A percentile compares a stretch with the other conserved stretches of the same genome.
Conservation (phyloP, 2,797 vertebrate genomes). For the Danionella dracula region DNA sequence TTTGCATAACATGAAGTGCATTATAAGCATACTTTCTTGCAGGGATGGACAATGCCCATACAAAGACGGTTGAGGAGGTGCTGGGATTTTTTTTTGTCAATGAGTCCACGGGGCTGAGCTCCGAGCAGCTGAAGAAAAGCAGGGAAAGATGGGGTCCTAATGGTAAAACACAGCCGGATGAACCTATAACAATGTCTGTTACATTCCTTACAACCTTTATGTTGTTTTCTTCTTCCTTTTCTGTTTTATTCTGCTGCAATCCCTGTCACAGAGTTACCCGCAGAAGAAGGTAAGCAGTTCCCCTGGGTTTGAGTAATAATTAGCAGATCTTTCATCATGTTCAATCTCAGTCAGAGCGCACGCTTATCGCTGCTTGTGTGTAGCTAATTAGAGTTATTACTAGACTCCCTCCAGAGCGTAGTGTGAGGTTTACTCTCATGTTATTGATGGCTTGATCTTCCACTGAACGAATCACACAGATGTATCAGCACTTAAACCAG, state of each 20-base stretch:
- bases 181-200: not conserved
- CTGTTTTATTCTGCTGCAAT: not conserved
- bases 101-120: conserved; percentile 73
- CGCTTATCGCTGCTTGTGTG: conserved; percentile 11
- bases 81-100: conserved; percentile 69
- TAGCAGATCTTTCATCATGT: conserved; percentile 15
- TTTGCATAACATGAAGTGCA: no score
- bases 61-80: conserved; percentile 77
- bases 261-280: conserved; percentile 63
- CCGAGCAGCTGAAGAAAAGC: conserved; percentile 73
- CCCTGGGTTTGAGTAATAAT: conserved; percentile 10
- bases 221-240: conserved; percentile 10
- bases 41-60: conserved; percentile 79
- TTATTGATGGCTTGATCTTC: not conserved
- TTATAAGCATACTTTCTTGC: not conserved
- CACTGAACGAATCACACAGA: not conserved
- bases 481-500: no score
- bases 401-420: conserved; percentile 14
- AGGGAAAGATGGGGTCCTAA: conserved; percentile 73
- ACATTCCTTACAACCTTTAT: not conserved
- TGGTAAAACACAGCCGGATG: conserved; percentile 47
- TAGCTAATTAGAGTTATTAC: conserved; percentile 33
- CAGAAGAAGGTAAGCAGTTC: conserved; percentile 68
- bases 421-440: not conserved
- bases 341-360: not conserved